Base-by-base conservation (phyloP, 30 jellyfish, hydroid and myxozoan species). In the Hydractinia echinata region DNA sequence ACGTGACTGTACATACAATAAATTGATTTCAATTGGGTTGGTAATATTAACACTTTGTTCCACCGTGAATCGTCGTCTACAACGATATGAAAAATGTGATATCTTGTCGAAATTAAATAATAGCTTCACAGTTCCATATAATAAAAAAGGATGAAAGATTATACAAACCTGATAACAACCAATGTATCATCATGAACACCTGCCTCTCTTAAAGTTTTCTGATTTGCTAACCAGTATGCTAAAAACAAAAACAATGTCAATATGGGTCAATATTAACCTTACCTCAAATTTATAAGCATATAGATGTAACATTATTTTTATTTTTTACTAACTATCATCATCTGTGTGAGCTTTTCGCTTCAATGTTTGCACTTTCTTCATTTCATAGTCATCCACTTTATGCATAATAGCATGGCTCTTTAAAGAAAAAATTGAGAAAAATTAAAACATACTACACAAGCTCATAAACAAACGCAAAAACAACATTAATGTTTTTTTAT, bases 141-240 rank as follows among this genome's bases (percentile, higher is more conserved):
- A 30, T 30, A 30, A 1, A 2, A 30, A 30, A 30, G 69, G 15
- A 58, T 13, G 18, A 58, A 11, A 58, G 0, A 1, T 7, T 64
- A 64, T n/a, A n/a, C 19, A 64, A 73, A 91, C 97, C 95, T 61
- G 51, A 91, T 82, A 54, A 91, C 97, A 54, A 91, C 97, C 84
- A 85, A 74, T 49, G 86, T 85, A 21, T 91, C 66, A 55, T 87
- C 95, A 16, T 88, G 92, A 1, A 94, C 95, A 61, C 99, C 99
- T 51, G 83, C 95, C 67, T 94, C 99, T 21, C 96, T 86, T 73
- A 94, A 55, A 1, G 96, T 83, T 54, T 91, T 84, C 81, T 94
- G 96, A 79, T 87, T 96, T 51, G 84, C 96, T 60, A 94, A 73
- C 99, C 99, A 94, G 60, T 88, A 84, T 18, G 95, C 99, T 94